Conservation (phyloP, 2,888 invertebrate genomes). For the Sicus ferrugineus region DNA sequence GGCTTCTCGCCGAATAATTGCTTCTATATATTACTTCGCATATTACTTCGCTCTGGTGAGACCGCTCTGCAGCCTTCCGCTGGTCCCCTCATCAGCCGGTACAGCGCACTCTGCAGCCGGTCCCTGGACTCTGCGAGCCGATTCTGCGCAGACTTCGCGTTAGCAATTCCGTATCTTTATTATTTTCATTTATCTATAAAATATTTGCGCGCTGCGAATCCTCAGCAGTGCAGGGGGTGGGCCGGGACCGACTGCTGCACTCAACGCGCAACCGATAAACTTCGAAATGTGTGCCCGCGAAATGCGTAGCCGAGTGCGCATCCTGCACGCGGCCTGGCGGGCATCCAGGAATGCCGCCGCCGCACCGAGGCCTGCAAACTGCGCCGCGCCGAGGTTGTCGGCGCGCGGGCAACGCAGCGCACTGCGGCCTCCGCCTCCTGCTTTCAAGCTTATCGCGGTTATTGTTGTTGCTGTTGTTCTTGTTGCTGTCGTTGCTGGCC, state of each 20-base stretch:
- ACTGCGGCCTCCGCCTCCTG: conserved; percentile 8
- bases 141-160: conserved; percentile 4
- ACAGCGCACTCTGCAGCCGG: neutral
- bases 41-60: neutral
- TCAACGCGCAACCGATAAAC: neutral
- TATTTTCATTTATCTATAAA: conserved; percentile 18
- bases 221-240: neutral
- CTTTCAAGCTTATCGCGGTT: conserved; percentile 27
- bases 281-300: conserved; percentile 13
- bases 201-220: conserved; percentile 16
- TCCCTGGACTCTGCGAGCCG: neutral
- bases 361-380: neutral
- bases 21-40: neutral
- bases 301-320: conserved; percentile 18
- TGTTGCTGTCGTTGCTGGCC: conserved; percentile 18
- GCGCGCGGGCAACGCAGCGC: conserved; percentile 1
- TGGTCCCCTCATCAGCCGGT: neutral
- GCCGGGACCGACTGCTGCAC: neutral
- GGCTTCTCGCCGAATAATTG: neutral
- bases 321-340: neutral
- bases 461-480: no score
- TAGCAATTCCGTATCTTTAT: conserved; percentile 14
- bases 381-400: conserved; percentile 2
- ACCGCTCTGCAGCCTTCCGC: neutral
- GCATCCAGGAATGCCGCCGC: no score